Percentiles rank a stretch among this genome's conserved stretches.
phyloP scores from a whole-genome alignment of 2,888 invertebrate genomes.

The Metalampra italica region DNA sequence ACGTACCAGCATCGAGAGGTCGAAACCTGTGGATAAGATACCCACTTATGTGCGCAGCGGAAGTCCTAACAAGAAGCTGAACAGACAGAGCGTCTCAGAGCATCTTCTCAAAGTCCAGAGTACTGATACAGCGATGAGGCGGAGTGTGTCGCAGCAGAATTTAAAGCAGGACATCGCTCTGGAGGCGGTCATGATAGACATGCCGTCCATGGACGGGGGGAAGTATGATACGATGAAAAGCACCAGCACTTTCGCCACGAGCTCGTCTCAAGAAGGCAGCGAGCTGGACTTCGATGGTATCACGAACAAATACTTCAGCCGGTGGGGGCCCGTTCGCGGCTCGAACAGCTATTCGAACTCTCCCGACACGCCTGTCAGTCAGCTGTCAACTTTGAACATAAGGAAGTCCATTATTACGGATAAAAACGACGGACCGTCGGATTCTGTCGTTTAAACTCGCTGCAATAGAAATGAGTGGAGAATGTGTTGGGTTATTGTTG shows the following conservation, averaged over 20 bases:
- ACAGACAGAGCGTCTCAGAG: constrained; percentile 57
- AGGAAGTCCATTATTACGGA: constrained; percentile 37
- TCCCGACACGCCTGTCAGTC: constrained; percentile 51
- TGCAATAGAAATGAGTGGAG: too few species aligned
- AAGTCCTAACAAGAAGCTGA: constrained; percentile 29
- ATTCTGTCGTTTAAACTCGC: constrained; percentile 46
- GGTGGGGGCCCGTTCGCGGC: constrained; percentile 73
- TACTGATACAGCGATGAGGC: constrained; percentile 29
- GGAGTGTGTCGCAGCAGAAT: constrained; percentile 61
- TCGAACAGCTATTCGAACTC: constrained; percentile 69
- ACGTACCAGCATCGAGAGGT: constrained; percentile 24
- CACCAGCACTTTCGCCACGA: constrained; percentile 33
- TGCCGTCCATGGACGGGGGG: constrained; percentile 45
- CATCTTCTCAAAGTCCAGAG: constrained; percentile 30
- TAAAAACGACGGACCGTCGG: constrained; percentile 33
- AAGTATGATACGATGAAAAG: constrained; percentile 47
- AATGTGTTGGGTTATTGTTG: too few species aligned
- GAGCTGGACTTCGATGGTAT: constrained; percentile 28
- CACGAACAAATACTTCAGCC: constrained; percentile 39
- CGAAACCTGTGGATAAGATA: constrained; percentile 32
- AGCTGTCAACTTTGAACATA: constrained; percentile 59
- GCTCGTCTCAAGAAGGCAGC: constrained; percentile 29
- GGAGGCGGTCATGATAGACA: constrained; percentile 65
- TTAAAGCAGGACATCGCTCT: constrained; percentile 59
- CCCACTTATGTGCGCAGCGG: constrained; percentile 6